Evolutionary conservation across 2,888 invertebrate species (phyloP), one percentile per base, ranked within the genome.

Genomic region (Sphaeridia pumilis): DNA sequence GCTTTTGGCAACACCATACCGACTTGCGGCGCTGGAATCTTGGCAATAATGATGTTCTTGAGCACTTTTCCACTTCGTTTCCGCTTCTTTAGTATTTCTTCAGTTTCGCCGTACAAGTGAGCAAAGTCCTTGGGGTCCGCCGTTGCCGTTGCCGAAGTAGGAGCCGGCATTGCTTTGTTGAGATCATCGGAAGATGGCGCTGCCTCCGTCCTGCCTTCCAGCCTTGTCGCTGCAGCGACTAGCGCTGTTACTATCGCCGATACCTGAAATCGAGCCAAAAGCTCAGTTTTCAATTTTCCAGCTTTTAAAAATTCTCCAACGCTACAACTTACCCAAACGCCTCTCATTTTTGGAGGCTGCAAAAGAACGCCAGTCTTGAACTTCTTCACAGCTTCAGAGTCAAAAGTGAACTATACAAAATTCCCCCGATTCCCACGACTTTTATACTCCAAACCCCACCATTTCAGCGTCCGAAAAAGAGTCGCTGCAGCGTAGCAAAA

Each of bases 1-100:
- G 49, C 41, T 41, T 41, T 49, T 27, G 49, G 49, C 28, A 49
- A n/a, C 22, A 48, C 48, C 28, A 38, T 49, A 38, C 49, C 49
- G 17, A 47, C 20, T 10, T 38, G 41, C 10, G 49, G 49, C n/a
- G 27, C 2, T 2, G 49, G 49, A 4, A 49, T 49, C n/a, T 49
- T 49, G 14, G 41, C 49, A 27, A 49, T 49, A 2, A 49, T 27
- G 24, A 49, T 49, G 28, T 49, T 49, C 22, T 49, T 49, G 12
- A 49, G 28, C 10, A 49, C 14, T 21, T 49, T 49, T 21, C 41
- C 49, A 38, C 21, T 20, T 28, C 42, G 25, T 27, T 28, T 20
- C n/a, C 35, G 27, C n/a, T 22, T 31, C 7, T 34, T 31, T 17
- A 20, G 5, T 25, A 46, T 21, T 20, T 35, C 46, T 2, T 20